Percentiles rank a stretch among this genome's conserved stretches.
Evolutionary conservation across 1,140 invertebrate species (phyloP).

Genomic region (Semibalanus balanoides): DNA sequence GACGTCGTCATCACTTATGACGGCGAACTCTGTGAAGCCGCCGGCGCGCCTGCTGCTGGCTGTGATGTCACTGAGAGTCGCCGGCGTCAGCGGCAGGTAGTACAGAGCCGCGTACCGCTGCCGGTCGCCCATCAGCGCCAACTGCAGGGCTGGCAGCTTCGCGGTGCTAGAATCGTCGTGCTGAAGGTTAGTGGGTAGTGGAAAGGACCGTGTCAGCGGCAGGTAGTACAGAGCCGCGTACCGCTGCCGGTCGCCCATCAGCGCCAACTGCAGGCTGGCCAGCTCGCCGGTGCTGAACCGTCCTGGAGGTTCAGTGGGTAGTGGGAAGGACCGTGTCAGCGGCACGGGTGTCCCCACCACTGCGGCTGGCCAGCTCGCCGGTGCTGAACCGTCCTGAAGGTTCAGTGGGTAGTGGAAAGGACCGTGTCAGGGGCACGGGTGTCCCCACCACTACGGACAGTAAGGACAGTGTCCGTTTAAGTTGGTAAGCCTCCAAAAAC

Average conservation of each 20-base stretch:
- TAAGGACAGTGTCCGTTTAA: too few species aligned
- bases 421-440: background rate
- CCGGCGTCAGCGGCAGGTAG: background rate
- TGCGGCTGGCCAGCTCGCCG: background rate
- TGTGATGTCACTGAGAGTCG: background rate
- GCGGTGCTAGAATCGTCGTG: background rate
- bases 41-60: background rate
- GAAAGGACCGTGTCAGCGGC: background rate
- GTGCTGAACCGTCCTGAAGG: background rate
- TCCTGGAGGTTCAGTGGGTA: too few species aligned
- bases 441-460: background rate
- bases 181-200: too few species aligned
- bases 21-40: background rate
- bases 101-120: background rate
- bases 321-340: too few species aligned
- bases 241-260: background rate
- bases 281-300: background rate
- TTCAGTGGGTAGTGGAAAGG: too few species aligned
- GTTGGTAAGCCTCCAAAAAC: too few species aligned
- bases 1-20: background rate
- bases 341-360: background rate
- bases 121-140: background rate
- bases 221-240: background rate
- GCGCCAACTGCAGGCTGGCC: background rate
- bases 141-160: background rate